These are phyloP conservation scores for Cebus imitator DNA, from an alignment of 2,113 vertebrate genomes.

Conservation along the genomic window DNA sequence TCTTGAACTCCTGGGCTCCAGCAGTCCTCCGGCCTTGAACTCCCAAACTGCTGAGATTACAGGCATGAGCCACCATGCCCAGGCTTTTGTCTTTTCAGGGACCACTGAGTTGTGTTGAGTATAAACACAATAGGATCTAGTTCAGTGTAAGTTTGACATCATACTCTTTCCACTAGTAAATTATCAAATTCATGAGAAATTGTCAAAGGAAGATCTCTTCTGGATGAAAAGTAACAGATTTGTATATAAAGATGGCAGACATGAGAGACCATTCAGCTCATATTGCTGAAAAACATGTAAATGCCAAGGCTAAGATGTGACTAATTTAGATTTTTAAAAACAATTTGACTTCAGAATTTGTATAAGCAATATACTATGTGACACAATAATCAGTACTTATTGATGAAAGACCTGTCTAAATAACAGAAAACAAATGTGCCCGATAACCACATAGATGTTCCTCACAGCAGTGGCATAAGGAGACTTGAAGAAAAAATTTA, in stretches of 20 bases:
- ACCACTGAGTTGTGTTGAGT: neutral
- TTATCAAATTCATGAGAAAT: neutral
- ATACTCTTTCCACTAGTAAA: neutral
- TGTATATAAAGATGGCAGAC: neutral
- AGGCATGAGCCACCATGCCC: too few species aligned
- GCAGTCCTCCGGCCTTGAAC: too few species aligned
- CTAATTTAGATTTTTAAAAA: neutral
- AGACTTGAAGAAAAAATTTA: neutral
- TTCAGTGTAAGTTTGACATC: neutral
- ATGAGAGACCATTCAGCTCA: neutral
- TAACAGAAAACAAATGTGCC: neutral
- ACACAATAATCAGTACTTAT: neutral
- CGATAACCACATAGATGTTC: neutral
- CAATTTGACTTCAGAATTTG: conserved; percentile 20
- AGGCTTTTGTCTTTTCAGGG: neutral
- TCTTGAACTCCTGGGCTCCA: too few species aligned
- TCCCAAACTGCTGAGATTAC: too few species aligned
- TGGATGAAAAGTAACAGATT: neutral
- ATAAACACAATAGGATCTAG: neutral
- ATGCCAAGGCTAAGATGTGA: neutral
- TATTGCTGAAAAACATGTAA: neutral
- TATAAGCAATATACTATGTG: neutral
- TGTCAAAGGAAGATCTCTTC: neutral
- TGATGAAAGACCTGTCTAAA: neutral
- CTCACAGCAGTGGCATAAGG: too few species aligned